phyloP scores from a whole-genome alignment of 2,888 invertebrate genomes.

The Ormyrus rosae region DNA sequence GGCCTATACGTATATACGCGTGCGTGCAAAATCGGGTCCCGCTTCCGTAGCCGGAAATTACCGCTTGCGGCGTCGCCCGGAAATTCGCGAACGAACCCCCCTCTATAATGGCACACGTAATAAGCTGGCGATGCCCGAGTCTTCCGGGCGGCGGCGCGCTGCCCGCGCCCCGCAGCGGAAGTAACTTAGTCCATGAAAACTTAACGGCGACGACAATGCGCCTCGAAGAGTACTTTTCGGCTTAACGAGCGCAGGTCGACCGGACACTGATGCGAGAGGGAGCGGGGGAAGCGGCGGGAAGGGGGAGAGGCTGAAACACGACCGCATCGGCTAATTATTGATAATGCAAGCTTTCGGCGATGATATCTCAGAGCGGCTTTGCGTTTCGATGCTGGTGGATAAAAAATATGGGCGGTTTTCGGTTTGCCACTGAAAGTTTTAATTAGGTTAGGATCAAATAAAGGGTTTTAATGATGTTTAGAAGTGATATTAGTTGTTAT shows the following conservation, averaged over 20 bases:
- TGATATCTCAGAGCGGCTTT: not conserved
- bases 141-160: conserved; percentile 5
- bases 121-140: conserved; percentile 59
- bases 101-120: conserved; percentile 63
- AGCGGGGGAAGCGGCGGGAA: too few species aligned
- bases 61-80: conserved; percentile 67
- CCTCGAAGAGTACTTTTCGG: conserved; percentile 33
- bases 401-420: not conserved
- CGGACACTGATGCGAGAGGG: not conserved
- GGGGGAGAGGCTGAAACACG: too few species aligned
- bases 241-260: conserved; percentile 16
- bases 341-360: conserved; percentile 8
- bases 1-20: not conserved
- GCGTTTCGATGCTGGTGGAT: not conserved
- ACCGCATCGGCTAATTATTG: not conserved
- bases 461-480: too few species aligned
- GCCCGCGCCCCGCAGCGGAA: not conserved
- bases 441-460: too few species aligned
- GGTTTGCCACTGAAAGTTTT: too few species aligned
- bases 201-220: conserved; percentile 37
- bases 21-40: conserved; percentile 19
- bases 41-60: conserved; percentile 67
- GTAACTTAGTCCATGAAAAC: conserved; percentile 51
- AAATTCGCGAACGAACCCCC: conserved; percentile 68
- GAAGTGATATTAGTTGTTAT: too few species aligned